Base-by-base conservation (phyloP, 2,797 vertebrate genomes). In the Mormyrus hasselquistii region DNA sequence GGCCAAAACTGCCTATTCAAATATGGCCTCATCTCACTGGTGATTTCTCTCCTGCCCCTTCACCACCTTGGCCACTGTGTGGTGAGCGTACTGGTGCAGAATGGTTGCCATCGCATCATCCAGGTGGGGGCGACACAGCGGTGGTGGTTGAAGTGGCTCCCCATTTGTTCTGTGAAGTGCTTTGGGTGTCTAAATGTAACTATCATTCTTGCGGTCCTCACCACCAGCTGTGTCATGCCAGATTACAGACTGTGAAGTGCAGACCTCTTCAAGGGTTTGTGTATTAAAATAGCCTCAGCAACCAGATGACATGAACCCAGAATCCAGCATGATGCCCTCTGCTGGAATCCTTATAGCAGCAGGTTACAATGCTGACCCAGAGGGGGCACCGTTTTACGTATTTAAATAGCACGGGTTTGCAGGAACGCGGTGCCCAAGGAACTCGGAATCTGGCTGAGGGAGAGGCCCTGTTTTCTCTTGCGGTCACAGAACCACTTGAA, bases 401-500 rank as follows among this genome's bases (percentile, higher is more conserved):
- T 12, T 84, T 50, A 85, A 86, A 86, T 86, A 53, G 29, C 84
- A 34, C 53, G 83, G 84, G n/a, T 55, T 55, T 38, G 14, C 34
- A 84, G 29, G 85, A 52, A 53, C 0, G 50, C 52, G 1, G 16
- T 12, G 29, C 29, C 25, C 19, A 25, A 19, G 44, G 16, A 50
- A 50, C 14, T 44, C 79, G 41, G 85, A 52, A 55, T 55, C 52
- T 86, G 25, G 14, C 85, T 19, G 50, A 57, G 85, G 79, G 50
- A 86, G 50, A 14, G 85, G 50, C 85, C 50, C 49, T 86, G 85
- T 86, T 86, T 86, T 55, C 14, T 12, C 52, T 57, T 57, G 85
- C 22, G 85, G 85, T 86, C 34, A 34, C 38, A 53, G 52, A 55
- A 57, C 85, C 49, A 55, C 85, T 55, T 86, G 85, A 86, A 86